These are phyloP conservation scores for Distichodus sexfasciatus DNA, from an alignment of 2,797 vertebrate species.

Conservation along the genomic window DNA sequence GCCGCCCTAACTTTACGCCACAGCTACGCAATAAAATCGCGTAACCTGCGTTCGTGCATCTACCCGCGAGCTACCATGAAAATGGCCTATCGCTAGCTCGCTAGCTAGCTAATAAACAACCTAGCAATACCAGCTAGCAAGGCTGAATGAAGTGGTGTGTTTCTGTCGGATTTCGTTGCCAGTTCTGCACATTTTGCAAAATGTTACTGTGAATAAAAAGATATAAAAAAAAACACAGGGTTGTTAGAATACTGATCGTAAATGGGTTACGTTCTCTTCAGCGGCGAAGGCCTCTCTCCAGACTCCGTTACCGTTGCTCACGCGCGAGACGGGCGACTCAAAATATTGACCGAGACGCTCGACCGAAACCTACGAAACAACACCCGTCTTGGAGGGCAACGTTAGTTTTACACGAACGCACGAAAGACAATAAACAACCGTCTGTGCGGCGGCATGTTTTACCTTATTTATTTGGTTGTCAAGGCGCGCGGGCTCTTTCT, in stretches of 20 bases:
- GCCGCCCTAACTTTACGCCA: constrained; percentile 47
- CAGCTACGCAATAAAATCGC: constrained; percentile 1
- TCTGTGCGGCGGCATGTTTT: constrained; percentile 71
- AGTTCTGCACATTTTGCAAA: too few species aligned
- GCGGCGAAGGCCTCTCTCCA: too few species aligned
- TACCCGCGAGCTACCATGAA: constrained; percentile 33
- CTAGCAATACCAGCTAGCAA: constrained; percentile 17
- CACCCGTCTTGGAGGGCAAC: background rate
- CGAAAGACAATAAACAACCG: background rate
- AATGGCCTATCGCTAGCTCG: constrained; percentile 30
- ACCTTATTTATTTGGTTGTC: constrained; percentile 76
- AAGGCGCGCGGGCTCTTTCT: constrained; percentile 81
- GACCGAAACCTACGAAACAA: background rate
- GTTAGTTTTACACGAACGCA: background rate
- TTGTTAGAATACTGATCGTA: too few species aligned
- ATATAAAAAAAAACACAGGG: too few species aligned
- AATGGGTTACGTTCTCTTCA: too few species aligned
- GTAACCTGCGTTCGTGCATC: background rate
- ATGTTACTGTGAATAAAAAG: too few species aligned
- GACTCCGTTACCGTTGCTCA: background rate
- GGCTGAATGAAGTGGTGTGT: background rate
- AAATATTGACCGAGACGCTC: background rate
- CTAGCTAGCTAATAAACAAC: constrained; percentile 48
- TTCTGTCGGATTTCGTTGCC: too few species aligned
- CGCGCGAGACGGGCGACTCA: background rate